Base-by-base conservation (phyloP, 2,888 invertebrate genomes). In the Ichneumoninae sp. region DNA sequence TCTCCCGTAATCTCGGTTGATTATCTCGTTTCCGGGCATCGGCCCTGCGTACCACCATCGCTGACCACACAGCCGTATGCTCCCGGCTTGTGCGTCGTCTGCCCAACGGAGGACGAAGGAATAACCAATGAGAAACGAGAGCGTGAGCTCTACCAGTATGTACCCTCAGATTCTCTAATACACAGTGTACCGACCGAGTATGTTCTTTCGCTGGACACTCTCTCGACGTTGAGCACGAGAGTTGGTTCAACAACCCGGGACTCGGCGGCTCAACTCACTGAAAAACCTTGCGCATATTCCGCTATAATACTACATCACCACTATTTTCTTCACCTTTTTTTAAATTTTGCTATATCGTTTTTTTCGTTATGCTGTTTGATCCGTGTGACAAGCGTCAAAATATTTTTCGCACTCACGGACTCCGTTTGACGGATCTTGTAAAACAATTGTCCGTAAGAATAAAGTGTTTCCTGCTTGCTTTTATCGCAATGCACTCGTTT, bases 1-100 rank as follows among this genome's bases (percentile, higher is more conserved):
- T 36, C 40, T 60, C n/a, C 19, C 33, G 70, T 40, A 82, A 79
- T 84, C 82, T 66, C 62, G 30, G 22, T 62, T 60, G 54, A 62
- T 69, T 86, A 88, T 90, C 89, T 90, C 89, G 86, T 91, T 91
- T 91, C 91, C 92, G 91, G 91, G 89, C 91, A 88, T 89, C 90
- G 89, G 91, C 90, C 89, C 89, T 89, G 90, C 86, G 87, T 44
- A 30, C 16, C 16, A 72, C 80, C 77, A 83, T 77, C 82, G 79
- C 80, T 80, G 84, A 86, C 86, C 87, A 85, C 83, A 71, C 80
- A 60, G 81, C 83, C 84, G 80, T 76, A 86, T 82, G 79, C 40
- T 71, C 74, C 81, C 78, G 66, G 26, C 52, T 36, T 40, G 71
- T 76, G 50, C 70, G 68, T 84, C 36, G 72, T 66, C 79, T 68